Conservation (phyloP, 1,140 invertebrate species). For the Drosophila mayri region DNA sequence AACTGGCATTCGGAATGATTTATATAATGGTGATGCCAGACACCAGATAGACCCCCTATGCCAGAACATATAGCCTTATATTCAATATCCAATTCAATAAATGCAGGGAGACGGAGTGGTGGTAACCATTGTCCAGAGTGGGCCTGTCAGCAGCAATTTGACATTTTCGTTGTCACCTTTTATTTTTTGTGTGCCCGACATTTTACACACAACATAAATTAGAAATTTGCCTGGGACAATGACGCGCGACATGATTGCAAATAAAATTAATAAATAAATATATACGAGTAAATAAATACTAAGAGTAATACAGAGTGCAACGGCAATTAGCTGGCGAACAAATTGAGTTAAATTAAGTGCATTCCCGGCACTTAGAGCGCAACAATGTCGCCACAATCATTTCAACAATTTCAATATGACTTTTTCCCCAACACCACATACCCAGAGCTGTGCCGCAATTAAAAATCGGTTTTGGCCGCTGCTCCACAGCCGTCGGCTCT, state of each 20-base stretch:
- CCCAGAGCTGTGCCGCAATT: constrained; percentile 39
- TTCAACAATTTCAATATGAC: constrained; percentile 55
- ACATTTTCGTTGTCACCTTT: constrained; percentile 74
- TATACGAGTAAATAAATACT: constrained; percentile 25
- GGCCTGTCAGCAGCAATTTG: constrained; percentile 73
- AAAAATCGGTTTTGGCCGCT: constrained; percentile 70
- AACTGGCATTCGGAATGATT: constrained; percentile 77
- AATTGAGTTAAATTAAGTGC: constrained; percentile 69
- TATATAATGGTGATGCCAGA: constrained; percentile 75
- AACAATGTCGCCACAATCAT: constrained; percentile 53
- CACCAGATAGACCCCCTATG: constrained; percentile 56
- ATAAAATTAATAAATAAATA: constrained; percentile 54
- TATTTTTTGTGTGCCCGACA: constrained; percentile 59
- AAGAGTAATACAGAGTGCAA: background rate
- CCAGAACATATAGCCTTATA: constrained; percentile 21
- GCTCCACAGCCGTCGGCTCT: constrained; percentile 68
- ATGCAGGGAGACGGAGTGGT: background rate
- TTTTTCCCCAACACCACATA: constrained; percentile 12
- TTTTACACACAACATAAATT: constrained; percentile 81
- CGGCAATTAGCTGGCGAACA: constrained; percentile 60
- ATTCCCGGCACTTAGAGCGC: constrained; percentile 61
- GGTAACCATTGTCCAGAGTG: constrained; percentile 57
- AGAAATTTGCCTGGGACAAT: constrained; percentile 51
- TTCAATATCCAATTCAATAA: background rate
- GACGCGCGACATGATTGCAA: constrained; percentile 41